Base-by-base conservation (phyloP, 2,113 vertebrate species). In the Ascaphus truei region DNA sequence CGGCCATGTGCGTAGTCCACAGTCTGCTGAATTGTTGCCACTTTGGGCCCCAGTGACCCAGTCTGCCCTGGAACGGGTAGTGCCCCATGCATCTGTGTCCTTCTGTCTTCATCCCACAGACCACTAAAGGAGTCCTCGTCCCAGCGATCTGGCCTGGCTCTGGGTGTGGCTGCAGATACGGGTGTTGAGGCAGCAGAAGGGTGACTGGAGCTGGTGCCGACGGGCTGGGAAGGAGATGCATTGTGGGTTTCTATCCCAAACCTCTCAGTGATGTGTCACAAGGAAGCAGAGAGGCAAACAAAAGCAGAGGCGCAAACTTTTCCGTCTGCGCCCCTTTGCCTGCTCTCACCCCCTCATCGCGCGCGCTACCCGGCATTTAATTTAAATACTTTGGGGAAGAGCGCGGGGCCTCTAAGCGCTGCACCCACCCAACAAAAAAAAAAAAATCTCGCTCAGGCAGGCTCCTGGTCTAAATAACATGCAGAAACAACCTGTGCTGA, bases 1-100 rank as follows among this genome's bases (percentile, higher is more conserved):
- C 95, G 89, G 0, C 97, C 88, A 23, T 93, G 91, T 1, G 80
- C 93, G 67, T 99, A 99, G 79, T 99, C 97, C 68, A 99, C 95
- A 1, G 95, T 99, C 79, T 98, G 95, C 56, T 95, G 92, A 65
- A 95, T 89, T 55, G 95, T 71, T 26, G 91, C 72, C 41, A 89
- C 79, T 71, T 90, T 92, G 43, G 91, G 75, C 74, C 85, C 77
- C 63, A 84, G 60, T 18, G 79, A 63, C 43, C 83, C 12, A 16
- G 86, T 74, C 57, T 82, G 7, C 13, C 53, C 53, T 22, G 53
- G 22, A 31, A 84, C 83, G 65, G 71, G 61, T 58, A 81, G 61
- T 10, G 75, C 71, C 6, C 83, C 89, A 74, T 89, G 85, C 67
- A 80, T 81, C 75, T 85, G 88, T 48, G 83, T 73, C 78, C 85